Evolutionary conservation across 2,888 invertebrate species (phyloP).

Genomic region (Hylaea fasciaria): DNA sequence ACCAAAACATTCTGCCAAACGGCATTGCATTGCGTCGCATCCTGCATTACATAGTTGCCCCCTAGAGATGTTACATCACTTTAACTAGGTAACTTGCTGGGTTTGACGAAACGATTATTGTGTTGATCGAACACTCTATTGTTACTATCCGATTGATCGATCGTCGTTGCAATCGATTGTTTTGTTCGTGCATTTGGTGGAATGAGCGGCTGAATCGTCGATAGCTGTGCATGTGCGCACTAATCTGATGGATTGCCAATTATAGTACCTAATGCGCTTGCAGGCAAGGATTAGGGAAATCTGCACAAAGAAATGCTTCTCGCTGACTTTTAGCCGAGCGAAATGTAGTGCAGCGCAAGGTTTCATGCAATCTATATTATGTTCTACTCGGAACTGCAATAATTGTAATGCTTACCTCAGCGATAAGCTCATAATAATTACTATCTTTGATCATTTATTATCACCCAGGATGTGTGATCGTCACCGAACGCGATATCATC

Average conservation of each 20-base stretch:
- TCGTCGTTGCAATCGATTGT: conserved; percentile 30
- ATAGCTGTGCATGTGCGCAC: conserved; percentile 1
- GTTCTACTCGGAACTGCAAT: too few species aligned
- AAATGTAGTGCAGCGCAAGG: too few species aligned
- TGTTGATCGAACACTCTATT: conserved; percentile 34
- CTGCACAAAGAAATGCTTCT: background rate
- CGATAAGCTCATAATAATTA: too few species aligned
- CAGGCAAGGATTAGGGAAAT: background rate
- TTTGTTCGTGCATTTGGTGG: conserved; percentile 27
- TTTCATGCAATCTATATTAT: too few species aligned
- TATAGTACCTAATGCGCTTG: conserved; percentile 1
- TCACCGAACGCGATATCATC: background rate
- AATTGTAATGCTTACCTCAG: too few species aligned
- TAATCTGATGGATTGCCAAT: conserved; percentile 10
- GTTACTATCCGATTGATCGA: conserved; percentile 32
- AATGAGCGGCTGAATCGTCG: conserved; percentile 10
- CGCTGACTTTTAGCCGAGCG: too few species aligned
- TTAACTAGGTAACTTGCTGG: background rate
- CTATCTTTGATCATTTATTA: too few species aligned
- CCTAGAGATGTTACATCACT: conserved; percentile 42
- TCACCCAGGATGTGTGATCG: background rate
- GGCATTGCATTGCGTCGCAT: conserved; percentile 32
- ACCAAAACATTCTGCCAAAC: conserved; percentile 47
- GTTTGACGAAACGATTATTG: conserved; percentile 48
- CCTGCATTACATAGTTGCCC: conserved; percentile 45